These are phyloP conservation scores for Mesorhabditis sp. DNA, from an alignment of 2,888 invertebrate species.

Conservation along the genomic window DNA sequence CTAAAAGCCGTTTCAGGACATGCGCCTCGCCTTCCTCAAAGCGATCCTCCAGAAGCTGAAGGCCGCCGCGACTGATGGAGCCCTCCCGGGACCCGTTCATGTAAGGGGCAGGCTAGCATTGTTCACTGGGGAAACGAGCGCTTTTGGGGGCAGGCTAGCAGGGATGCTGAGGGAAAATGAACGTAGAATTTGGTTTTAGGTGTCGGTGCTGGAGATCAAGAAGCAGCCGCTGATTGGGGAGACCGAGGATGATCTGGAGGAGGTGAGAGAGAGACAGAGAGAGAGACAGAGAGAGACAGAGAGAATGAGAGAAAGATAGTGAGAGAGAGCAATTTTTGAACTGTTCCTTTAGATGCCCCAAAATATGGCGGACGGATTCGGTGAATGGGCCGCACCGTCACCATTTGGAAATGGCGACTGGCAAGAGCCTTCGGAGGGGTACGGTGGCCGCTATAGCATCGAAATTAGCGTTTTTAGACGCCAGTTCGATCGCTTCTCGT, in stretches of 20 bases:
- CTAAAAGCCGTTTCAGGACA: not conserved
- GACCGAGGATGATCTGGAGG: not conserved
- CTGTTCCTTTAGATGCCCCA: slow-evolving; percentile 10
- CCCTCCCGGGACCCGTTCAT: not conserved
- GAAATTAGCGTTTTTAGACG: not conserved
- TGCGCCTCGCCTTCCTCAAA: slow-evolving; percentile 39
- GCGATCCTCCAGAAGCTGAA: slow-evolving; percentile 44
- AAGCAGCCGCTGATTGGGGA: slow-evolving; percentile 5
- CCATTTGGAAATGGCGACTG: not conserved
- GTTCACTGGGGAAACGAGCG: no score
- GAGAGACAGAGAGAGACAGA: no score
- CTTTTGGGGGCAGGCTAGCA: no score
- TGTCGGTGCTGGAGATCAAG: not conserved
- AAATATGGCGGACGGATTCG: slow-evolving; percentile 32
- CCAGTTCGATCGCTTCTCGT: slow-evolving; percentile 2
- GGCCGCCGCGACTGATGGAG: slow-evolving; percentile 37
- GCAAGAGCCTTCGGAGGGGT: not conserved
- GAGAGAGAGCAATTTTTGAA: no score
- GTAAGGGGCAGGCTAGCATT: not conserved
- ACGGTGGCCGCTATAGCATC: no score
- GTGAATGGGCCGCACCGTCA: slow-evolving; percentile 32
- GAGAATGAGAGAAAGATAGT: no score
- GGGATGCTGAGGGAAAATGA: no score
- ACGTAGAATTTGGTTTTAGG: no score
- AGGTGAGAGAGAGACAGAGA: not conserved